Conservation (phyloP, 2,113 vertebrate species). For the Leiothrix lutea region DNA sequence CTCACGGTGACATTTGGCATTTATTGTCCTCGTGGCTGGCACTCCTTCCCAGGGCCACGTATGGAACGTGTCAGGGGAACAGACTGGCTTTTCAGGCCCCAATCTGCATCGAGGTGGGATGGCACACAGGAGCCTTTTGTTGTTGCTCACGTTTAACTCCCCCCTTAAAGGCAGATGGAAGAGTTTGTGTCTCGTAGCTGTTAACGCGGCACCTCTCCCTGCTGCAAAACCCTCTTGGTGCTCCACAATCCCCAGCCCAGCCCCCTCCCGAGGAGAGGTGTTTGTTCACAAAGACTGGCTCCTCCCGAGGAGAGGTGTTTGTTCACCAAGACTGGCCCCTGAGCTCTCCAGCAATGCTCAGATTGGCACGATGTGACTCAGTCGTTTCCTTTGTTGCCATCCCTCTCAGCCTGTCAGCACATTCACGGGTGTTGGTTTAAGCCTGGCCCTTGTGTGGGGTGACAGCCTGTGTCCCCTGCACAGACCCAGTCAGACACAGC, state of each 20-base stretch:
- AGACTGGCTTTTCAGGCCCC: not conserved
- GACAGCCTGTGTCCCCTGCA: not conserved
- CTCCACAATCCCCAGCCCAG: not conserved
- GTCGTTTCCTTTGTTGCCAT: not conserved
- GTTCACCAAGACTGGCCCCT: not conserved
- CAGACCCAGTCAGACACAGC: not conserved
- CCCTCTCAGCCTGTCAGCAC: slow-evolving; percentile 4
- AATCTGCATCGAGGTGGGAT: not conserved
- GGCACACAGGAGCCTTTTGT: not conserved
- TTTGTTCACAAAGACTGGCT: not conserved
- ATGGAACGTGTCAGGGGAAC: slow-evolving; percentile 23
- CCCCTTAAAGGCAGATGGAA: not conserved
- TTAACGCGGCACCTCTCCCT: not conserved
- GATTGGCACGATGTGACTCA: not conserved
- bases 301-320: not conserved
- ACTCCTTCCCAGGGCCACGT: not conserved
- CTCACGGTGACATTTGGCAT: slow-evolving; percentile 8
- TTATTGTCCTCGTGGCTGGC: slow-evolving; percentile 32
- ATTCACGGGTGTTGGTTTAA: not conserved
- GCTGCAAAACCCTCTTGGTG: not conserved
- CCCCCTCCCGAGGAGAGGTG: not conserved
- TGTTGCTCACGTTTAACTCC: not conserved
- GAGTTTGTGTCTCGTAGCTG: not conserved
- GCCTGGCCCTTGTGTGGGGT: not conserved
- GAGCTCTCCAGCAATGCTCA: not conserved